Evolutionary conservation across 92 coral and sea anemone genomes (phyloP), one percentile per base, ranked within the genome.

Genomic region (Parazoanthus atlanticus): DNA sequence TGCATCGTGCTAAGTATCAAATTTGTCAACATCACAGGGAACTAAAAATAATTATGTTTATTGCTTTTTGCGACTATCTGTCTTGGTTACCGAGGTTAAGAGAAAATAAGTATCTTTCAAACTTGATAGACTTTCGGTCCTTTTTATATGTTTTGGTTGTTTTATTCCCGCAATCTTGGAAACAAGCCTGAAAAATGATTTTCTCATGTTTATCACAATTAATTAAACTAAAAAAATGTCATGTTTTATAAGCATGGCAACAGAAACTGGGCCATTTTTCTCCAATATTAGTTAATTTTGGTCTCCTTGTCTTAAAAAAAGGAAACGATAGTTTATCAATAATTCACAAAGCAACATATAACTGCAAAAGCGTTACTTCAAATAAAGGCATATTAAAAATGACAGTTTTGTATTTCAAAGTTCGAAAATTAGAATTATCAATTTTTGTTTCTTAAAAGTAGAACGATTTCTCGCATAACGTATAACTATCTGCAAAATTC

Each of bases 191-290:
- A 41, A 56, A 41, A 3, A 9, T 25, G 34, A 25, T 19, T 38
- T 76, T 54, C 43, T 36, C 33, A 12, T 28, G 3, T 84, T 29
- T 6, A 36, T 12, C 78, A 70, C 70, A 69, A 19, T n/a, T 43
- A 84, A 70, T 84, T 71, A 70, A 71, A 19, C 76, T 41, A 15
- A 31, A 30, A 83, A 82, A 69, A 71, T 26, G 21, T 65, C 49
- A 70, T 36, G 31, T 70, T 70, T 84, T 26, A 17, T 31, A 32
- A 70, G 43, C 87, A 69, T 36, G n/a, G 41, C 31, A 52, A 41
- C 26, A 43, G 52, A 8, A 25, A 81, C 74, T 47, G 33, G 7
- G 52, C 56, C 54, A 32, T 36, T 56, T 30, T 58, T 58, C 25
- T 38, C 79, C 43, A 41, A 9, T 75, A 61, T 36, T 75, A 6